Evolutionary conservation across 2,888 invertebrate genomes (phyloP), one percentile per base, ranked within the genome.

Genomic region (Caenorhabditis wallacei): DNA sequence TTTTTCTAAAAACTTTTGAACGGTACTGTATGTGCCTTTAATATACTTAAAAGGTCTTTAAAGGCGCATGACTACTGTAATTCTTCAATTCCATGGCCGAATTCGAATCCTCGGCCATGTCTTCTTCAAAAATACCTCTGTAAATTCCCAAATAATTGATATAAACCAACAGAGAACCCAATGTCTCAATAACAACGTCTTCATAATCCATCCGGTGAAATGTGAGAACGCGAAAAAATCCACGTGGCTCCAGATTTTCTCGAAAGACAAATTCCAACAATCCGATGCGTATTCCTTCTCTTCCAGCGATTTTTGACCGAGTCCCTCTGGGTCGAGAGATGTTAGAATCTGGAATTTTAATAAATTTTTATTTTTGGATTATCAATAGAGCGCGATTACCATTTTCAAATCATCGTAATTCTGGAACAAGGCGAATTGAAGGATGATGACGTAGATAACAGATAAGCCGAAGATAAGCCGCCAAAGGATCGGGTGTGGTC

Each of bases 401-500:
- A 79, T 84, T 92, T 95, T 95, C 53, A 98, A 96, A 63, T 97
- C 97, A 87, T 95, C 94, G 92, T 96, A 96, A 92, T 95, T 96
- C 95, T 99, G 98, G 93, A 98, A 98, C 91, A 98, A 94, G 80
- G 97, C 89, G 85, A 94, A 98, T 95, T 92, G 96, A 57, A 94
- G 90, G 43, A 93, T 84, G 87, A 94, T 91, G 81, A 94, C 92
- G 87, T 94, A 94, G 11, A 93, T 88, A 30, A 94, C 93, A 86
- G 93, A 93, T 35, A 94, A 86, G 46, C 94, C 94, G 94, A 99
- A 99, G 8, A 98, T 95, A 92, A 98, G 95, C 89, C 98, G 94
- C 99, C 99, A 99, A 59, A 99, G 94, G 16, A 96, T 97, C 59
- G 99, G 99, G 94, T 99, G 99, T 3, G 99, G 99, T 88, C 98